Percentiles rank a stretch among this genome's conserved stretches.
These are phyloP conservation scores for Leuciscus idus DNA, from an alignment of 2,113 vertebrate genomes.

Conservation along the genomic window DNA sequence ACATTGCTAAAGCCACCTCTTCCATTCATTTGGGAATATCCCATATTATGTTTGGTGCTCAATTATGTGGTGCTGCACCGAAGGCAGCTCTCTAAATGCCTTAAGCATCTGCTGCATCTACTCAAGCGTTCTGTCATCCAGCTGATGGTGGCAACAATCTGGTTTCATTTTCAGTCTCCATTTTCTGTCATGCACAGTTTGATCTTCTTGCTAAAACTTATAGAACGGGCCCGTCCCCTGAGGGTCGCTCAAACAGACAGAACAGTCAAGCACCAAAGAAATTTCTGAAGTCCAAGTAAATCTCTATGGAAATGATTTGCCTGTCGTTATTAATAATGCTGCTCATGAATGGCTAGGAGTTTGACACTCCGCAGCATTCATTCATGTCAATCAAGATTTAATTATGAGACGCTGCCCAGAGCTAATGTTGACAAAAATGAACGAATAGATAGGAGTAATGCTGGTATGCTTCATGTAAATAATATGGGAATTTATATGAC, in stretches of 20 bases:
- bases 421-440: conserved; percentile 27
- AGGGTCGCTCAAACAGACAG: neutral
- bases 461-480: neutral
- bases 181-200: conserved; percentile 17
- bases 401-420: conserved; percentile 27
- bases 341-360: conserved; percentile 10
- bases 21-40: neutral
- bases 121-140: conserved; percentile 39
- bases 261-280: conserved; percentile 11
- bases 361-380: conserved; percentile 17
- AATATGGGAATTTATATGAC: neutral
- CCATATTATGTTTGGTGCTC: conserved; percentile 16
- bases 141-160: conserved; percentile 24
- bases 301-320: conserved; percentile 26
- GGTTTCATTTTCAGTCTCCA: neutral
- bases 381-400: conserved; percentile 36
- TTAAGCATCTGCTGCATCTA: conserved; percentile 28
- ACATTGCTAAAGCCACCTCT: neutral
- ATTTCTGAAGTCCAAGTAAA: conserved; percentile 27
- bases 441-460: neutral
- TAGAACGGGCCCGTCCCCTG: neutral
- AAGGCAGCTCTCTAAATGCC: conserved; percentile 32
- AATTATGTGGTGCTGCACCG: conserved; percentile 28
- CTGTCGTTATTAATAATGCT: conserved; percentile 34
- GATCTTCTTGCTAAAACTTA: conserved; percentile 3